phyloP scores from a whole-genome alignment of 2,888 invertebrate genomes.

The Netelia fuscicornis region DNA sequence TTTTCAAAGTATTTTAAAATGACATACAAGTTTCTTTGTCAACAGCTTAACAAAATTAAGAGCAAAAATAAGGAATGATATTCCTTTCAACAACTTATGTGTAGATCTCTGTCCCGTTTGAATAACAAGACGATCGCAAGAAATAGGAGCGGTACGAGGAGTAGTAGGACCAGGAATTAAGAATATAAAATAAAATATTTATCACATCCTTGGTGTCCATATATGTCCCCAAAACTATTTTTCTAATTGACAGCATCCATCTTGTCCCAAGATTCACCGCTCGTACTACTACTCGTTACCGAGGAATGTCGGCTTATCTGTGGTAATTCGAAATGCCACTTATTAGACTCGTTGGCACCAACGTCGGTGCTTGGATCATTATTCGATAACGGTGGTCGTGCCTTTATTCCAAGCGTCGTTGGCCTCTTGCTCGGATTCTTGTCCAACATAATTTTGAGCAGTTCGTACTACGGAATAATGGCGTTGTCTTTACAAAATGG shows the following conservation, averaged over 20 bases:
- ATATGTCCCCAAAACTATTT: slow-evolving; percentile 6
- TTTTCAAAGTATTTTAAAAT: slow-evolving; percentile 20
- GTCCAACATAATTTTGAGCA: slow-evolving; percentile 92
- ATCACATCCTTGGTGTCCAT: slow-evolving; percentile 54
- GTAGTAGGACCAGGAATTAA: slow-evolving; percentile 5
- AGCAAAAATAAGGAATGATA: neutral
- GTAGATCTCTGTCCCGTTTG: neutral
- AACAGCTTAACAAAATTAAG: slow-evolving; percentile 6
- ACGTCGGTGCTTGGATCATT: slow-evolving; percentile 79
- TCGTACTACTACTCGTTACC: slow-evolving; percentile 76
- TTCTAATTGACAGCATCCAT: slow-evolving; percentile 35
- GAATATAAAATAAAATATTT: slow-evolving; percentile 28
- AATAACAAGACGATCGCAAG: neutral
- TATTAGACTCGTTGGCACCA: slow-evolving; percentile 81
- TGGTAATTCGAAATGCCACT: slow-evolving; percentile 87
- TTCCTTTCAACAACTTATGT: neutral
- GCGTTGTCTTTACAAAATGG: no score
- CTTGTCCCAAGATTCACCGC: slow-evolving; percentile 67
- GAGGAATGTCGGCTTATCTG: slow-evolving; percentile 80
- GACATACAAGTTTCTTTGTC: neutral
- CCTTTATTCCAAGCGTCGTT: slow-evolving; percentile 90
- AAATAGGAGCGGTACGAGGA: neutral
- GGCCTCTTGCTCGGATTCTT: slow-evolving; percentile 90
- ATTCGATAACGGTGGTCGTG: slow-evolving; percentile 86
- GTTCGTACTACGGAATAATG: slow-evolving; percentile 86